Conservation (phyloP, 1,140 invertebrate species). For the Trinorchestia longiramus region DNA sequence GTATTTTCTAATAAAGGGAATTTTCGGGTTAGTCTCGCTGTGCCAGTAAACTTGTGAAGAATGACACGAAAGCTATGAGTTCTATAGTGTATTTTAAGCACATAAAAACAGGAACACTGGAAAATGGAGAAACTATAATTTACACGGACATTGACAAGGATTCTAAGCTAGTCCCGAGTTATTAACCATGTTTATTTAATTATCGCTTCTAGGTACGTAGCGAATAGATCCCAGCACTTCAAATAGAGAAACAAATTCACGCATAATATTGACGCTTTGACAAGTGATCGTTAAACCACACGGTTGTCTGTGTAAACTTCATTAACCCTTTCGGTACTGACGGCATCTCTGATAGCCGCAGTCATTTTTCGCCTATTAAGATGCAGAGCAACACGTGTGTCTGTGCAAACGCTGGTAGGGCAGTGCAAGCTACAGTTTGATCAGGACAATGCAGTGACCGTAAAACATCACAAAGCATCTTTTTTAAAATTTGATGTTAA, state of each 20-base stretch:
- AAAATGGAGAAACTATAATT: slow-evolving; percentile 27
- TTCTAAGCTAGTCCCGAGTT: not conserved
- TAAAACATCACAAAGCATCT: no score
- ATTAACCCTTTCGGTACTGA: no score
- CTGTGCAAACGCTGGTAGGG: no score
- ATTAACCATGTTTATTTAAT: not conserved
- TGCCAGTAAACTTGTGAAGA: not conserved
- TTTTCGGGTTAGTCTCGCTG: not conserved
- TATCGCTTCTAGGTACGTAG: not conserved
- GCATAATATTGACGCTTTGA: not conserved
- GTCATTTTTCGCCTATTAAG: no score
- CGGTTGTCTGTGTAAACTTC: not conserved
- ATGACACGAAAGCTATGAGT: not conserved
- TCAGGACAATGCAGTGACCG: no score
- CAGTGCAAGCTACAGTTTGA: no score
- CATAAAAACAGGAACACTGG: slow-evolving; percentile 55
- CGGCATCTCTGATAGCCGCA: no score
- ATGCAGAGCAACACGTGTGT: not conserved
- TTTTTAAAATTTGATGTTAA: no score
- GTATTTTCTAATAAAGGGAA: not conserved
- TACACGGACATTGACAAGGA: slow-evolving; percentile 32
- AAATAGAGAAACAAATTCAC: not conserved
- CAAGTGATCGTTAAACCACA: not conserved
- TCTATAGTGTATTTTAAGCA: slow-evolving; percentile 42
- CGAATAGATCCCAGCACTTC: not conserved